Conservation (phyloP, 2,888 invertebrate genomes). For the Pollenia angustigena region DNA sequence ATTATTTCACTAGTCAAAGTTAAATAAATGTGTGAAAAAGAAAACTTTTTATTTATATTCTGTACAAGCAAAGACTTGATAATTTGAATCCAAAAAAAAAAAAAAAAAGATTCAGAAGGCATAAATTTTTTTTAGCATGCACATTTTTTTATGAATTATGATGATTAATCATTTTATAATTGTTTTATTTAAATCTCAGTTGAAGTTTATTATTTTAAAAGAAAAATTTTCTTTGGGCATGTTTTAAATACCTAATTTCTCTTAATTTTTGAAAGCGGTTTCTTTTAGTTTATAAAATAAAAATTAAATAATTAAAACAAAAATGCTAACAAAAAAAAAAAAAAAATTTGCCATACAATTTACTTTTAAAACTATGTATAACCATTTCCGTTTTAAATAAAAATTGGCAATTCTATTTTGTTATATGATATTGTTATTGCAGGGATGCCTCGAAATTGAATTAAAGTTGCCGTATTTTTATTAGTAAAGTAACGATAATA, state of each 20-base stretch:
- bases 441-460: too few relatives aligned
- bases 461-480: too few relatives aligned
- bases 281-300: slow-evolving; percentile 15
- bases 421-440: too few relatives aligned
- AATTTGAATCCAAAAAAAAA: slow-evolving; percentile 39
- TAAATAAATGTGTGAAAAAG: slow-evolving; percentile 60
- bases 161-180: neutral
- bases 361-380: too few relatives aligned
- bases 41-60: slow-evolving; percentile 25
- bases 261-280: slow-evolving; percentile 1
- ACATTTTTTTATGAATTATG: slow-evolving; percentile 6
- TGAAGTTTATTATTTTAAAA: neutral
- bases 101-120: neutral
- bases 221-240: neutral
- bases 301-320: neutral
- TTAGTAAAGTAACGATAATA: too few relatives aligned
- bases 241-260: too few relatives aligned
- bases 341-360: too few relatives aligned
- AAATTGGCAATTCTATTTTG: too few relatives aligned
- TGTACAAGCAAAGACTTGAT: slow-evolving; percentile 21
- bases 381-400: too few relatives aligned
- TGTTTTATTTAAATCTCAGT: neutral
- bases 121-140: neutral
- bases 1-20: slow-evolving; percentile 32
- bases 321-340: too few relatives aligned